Evolutionary conservation across 2,113 vertebrate species (phyloP).

Genomic region (Zosterops borbonicus): DNA sequence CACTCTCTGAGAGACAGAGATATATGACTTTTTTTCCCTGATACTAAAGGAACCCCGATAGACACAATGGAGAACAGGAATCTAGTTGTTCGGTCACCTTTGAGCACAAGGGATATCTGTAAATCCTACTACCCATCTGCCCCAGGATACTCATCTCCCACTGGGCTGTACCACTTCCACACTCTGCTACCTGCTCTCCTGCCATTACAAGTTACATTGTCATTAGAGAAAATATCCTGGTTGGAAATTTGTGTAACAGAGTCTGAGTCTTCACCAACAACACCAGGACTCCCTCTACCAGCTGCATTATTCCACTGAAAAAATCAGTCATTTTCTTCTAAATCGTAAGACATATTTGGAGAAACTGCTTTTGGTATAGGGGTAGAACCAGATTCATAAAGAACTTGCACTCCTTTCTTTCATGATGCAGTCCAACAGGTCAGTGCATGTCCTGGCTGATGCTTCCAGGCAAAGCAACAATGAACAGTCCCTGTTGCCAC

Average conservation of each 20-base stretch:
- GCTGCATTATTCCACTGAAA: background rate
- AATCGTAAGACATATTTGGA: background rate
- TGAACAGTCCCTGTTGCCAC: background rate
- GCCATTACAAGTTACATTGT: background rate
- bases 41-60: background rate
- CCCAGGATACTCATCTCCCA: background rate
- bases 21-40: background rate
- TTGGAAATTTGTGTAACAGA: background rate
- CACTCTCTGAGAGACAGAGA: background rate
- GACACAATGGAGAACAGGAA: background rate
- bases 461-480: background rate
- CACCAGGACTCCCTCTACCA: background rate
- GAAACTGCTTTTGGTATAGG: background rate
- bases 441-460: background rate
- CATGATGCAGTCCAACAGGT: background rate
- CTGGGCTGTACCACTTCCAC: background rate
- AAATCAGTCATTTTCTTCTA: background rate
- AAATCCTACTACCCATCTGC: background rate
- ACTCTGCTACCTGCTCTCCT: background rate
- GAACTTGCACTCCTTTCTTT: background rate
- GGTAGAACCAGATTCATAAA: background rate
- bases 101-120: background rate
- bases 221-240: background rate
- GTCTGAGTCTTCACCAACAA: background rate
- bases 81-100: background rate